Evolutionary conservation across 2,888 invertebrate species (phyloP).

Genomic region (Amiota communis): DNA sequence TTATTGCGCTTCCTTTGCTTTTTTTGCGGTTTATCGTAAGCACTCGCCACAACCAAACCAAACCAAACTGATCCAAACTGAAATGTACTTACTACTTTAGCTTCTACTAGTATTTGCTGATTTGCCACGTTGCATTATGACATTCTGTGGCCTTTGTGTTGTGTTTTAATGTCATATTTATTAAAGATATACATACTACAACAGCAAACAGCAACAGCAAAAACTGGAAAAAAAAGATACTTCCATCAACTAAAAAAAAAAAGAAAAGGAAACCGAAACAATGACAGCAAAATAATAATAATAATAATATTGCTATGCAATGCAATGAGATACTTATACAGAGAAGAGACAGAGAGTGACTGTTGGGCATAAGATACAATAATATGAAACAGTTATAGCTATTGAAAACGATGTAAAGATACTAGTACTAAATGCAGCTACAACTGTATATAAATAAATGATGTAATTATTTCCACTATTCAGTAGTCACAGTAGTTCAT

Average conservation of each 20-base stretch:
- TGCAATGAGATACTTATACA: slow-evolving; percentile 16
- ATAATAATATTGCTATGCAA: background rate
- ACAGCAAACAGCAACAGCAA: background rate
- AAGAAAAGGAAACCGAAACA: background rate
- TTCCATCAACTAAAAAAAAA: background rate
- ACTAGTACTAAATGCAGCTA: too few relatives aligned
- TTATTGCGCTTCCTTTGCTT: background rate
- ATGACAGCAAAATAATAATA: background rate
- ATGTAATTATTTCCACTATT: too few relatives aligned
- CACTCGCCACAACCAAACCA: too few relatives aligned
- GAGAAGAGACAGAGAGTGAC: background rate
- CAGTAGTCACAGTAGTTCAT: too few relatives aligned
- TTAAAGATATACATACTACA: slow-evolving; percentile 20
- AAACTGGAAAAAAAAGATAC: background rate
- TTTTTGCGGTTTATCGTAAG: background rate
- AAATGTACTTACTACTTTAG: too few relatives aligned
- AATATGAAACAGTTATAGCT: too few relatives aligned
- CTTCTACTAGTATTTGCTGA: too few relatives aligned
- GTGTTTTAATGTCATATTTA: slow-evolving; percentile 29
- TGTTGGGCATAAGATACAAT: too few relatives aligned
- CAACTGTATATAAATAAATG: too few relatives aligned
- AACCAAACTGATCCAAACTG: too few relatives aligned
- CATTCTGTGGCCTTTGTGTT: slow-evolving; percentile 14
- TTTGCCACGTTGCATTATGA: slow-evolving; percentile 9
- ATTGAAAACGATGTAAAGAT: too few relatives aligned